phyloP scores from a whole-genome alignment of 2,113 vertebrate genomes.

The Calidris pygmaea region DNA sequence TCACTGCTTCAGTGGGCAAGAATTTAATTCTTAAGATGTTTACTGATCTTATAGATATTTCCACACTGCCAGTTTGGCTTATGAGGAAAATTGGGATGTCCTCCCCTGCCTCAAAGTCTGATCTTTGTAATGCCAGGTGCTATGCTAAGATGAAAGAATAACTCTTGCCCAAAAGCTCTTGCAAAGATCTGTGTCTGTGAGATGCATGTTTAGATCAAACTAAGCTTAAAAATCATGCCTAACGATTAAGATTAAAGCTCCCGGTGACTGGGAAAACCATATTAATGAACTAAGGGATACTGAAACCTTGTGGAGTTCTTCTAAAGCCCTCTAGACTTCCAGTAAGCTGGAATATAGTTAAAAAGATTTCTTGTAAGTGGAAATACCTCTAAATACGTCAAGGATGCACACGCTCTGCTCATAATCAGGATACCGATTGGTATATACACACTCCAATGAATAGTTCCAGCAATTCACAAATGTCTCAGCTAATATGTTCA shows the following conservation, averaged over 20 bases:
- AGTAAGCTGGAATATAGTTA: not conserved
- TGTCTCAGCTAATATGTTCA: not conserved
- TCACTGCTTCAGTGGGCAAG: not conserved
- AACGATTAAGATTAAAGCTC: not conserved
- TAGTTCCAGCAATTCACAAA: not conserved
- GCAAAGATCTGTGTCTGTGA: not conserved
- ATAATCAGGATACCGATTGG: not conserved
- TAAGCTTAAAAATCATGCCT: not conserved
- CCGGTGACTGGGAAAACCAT: not conserved
- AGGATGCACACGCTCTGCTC: not conserved
- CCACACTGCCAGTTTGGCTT: not conserved
- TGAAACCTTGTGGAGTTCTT: not conserved
- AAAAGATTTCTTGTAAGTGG: not conserved
- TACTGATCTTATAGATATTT: not conserved
- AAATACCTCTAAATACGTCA: not conserved
- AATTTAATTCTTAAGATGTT: not conserved
- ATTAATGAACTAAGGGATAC: not conserved
- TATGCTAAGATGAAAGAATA: not conserved
- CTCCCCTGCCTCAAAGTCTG: not conserved
- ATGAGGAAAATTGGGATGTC: not conserved
- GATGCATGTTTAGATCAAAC: not conserved
- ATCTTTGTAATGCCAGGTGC: not conserved
- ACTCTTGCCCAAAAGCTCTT: not conserved
- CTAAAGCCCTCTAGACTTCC: not conserved
- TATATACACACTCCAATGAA: not conserved